Percentiles rank a stretch among this genome's conserved stretches.
phyloP scores from a whole-genome alignment of 2,888 invertebrate genomes.

The Nipponacmea schrenckii region DNA sequence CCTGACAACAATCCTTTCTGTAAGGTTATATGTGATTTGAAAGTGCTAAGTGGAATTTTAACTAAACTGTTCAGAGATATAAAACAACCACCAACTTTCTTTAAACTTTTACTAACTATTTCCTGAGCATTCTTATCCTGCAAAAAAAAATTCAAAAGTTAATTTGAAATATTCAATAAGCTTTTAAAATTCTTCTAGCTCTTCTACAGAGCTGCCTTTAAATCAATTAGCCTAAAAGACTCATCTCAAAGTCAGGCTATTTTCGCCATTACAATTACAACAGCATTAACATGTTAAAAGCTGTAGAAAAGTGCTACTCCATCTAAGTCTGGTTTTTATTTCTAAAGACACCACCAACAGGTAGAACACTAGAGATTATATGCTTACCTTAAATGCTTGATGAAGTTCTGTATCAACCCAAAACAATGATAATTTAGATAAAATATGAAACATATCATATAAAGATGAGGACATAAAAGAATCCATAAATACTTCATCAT shows the following conservation, averaged over 20 bases:
- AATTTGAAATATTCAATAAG: too few species aligned
- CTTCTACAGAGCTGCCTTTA: too few species aligned
- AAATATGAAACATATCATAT: constrained; percentile 40
- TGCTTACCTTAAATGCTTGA: neutral
- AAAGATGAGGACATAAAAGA: constrained; percentile 49
- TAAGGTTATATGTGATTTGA: too few species aligned
- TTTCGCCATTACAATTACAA: too few species aligned
- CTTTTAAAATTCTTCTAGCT: too few species aligned
- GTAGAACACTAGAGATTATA: too few species aligned
- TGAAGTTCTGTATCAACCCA: constrained; percentile 49
- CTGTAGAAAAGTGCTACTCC: neutral
- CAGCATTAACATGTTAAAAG: neutral
- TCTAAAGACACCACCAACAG: too few species aligned
- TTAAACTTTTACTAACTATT: constrained; percentile 38
- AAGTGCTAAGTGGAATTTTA: constrained; percentile 6
- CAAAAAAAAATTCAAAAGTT: neutral
- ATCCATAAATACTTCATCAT: constrained; percentile 54
- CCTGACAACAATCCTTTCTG: too few species aligned
- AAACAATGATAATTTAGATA: constrained; percentile 40
- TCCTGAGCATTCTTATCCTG: constrained; percentile 13
- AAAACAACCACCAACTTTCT: constrained; percentile 37
- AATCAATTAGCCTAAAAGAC: too few species aligned
- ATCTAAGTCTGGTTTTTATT: too few species aligned
- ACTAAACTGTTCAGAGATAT: constrained; percentile 36
- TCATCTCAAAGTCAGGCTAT: too few species aligned